Evolutionary conservation across 2,797 vertebrate species (phyloP).

Genomic region (Enteromius treurensis): DNA sequence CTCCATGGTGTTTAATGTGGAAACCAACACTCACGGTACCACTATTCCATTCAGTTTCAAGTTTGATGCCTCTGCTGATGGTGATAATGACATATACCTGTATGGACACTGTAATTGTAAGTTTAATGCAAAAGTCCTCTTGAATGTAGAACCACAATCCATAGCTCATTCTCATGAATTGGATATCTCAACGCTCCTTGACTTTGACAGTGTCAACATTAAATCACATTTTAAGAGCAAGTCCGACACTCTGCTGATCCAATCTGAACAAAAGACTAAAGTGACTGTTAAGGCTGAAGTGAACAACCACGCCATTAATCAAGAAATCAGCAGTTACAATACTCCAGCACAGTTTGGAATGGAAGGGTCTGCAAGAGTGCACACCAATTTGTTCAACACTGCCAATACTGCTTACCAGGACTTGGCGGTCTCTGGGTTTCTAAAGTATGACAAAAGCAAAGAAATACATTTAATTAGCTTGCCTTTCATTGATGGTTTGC

Average conservation of each 20-base stretch:
- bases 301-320: slow-evolving; percentile 83
- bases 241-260: slow-evolving; percentile 75
- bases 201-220: slow-evolving; percentile 67
- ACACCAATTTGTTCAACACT: slow-evolving; percentile 67
- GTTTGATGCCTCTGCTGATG: slow-evolving; percentile 79
- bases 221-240: slow-evolving; percentile 79
- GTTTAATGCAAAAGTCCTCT: slow-evolving; percentile 84
- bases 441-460: slow-evolving; percentile 93
- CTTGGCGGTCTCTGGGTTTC: slow-evolving; percentile 81
- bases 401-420: slow-evolving; percentile 80
- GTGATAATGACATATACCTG: slow-evolving; percentile 78
- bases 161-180: slow-evolving; percentile 85
- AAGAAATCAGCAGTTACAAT: slow-evolving; percentile 85
- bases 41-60: slow-evolving; percentile 86
- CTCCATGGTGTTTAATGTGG: slow-evolving; percentile 81
- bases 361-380: slow-evolving; percentile 78
- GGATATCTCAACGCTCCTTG: slow-evolving; percentile 74
- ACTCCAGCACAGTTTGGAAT: slow-evolving; percentile 80
- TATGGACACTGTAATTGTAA: slow-evolving; percentile 82
- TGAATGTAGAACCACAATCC: slow-evolving; percentile 86
- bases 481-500: slow-evolving; percentile 81
- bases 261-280: slow-evolving; percentile 77
- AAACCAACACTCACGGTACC: slow-evolving; percentile 77
- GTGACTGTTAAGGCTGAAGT: slow-evolving; percentile 84
- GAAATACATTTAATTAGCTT: slow-evolving; percentile 82